Evolutionary conservation across 2,113 vertebrate genomes (phyloP).

Genomic region (Elephantulus edwardii): DNA sequence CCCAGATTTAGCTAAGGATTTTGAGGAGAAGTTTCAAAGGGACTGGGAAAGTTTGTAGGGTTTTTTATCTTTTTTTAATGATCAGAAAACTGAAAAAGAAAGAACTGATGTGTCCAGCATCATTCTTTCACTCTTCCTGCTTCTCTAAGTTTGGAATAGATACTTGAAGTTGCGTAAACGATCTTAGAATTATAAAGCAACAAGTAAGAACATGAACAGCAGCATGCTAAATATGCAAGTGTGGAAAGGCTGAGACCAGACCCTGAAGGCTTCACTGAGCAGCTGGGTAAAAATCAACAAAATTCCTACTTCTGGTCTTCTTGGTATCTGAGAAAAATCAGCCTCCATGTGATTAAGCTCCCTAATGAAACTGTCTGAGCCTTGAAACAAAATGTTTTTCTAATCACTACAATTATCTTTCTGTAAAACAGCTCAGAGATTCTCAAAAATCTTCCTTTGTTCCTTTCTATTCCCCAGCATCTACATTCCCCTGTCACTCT

Average conservation of each 20-base stretch:
- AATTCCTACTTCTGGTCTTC: neutral
- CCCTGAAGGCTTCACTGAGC: neutral
- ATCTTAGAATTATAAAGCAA: neutral
- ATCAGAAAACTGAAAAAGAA: neutral
- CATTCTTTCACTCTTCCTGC: neutral
- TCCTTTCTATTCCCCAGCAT: neutral
- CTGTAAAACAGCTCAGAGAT: neutral
- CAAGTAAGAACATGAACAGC: neutral
- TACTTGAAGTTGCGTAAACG: neutral
- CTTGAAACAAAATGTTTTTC: neutral
- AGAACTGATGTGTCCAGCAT: neutral
- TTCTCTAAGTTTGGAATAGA: neutral
- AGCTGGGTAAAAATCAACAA: neutral
- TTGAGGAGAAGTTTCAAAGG: neutral
- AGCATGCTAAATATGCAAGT: neutral
- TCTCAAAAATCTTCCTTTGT: neutral
- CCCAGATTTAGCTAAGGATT: neutral
- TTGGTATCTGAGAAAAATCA: constrained; percentile 19
- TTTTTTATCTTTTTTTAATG: too few species aligned
- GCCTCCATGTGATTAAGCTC: neutral
- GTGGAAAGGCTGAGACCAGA: neutral
- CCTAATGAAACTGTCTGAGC: neutral
- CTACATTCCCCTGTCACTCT: neutral
- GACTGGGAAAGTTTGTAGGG: neutral
- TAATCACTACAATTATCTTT: neutral